These are phyloP conservation scores for Laticauda laticaudata DNA, from an alignment of 2,113 vertebrate species.

Conservation along the genomic window DNA sequence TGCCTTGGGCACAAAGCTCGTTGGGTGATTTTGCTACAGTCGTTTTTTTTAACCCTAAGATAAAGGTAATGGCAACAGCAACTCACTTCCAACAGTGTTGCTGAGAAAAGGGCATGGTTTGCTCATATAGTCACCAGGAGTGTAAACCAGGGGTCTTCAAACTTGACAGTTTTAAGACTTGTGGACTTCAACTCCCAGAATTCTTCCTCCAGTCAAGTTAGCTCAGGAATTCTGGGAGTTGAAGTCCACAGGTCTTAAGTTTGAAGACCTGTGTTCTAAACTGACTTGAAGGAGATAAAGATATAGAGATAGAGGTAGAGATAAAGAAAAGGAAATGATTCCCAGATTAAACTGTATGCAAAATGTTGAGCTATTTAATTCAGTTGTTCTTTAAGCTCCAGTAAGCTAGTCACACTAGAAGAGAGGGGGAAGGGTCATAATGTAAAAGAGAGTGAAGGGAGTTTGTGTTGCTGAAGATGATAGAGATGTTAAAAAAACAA, in stretches of 20 bases:
- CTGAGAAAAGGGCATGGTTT: neutral
- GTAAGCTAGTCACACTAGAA: neutral
- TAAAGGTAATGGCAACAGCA: neutral
- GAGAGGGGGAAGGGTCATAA: neutral
- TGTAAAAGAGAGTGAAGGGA: neutral
- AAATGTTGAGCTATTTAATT: slow-evolving; percentile 50
- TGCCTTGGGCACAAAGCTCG: neutral
- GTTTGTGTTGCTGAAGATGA: neutral
- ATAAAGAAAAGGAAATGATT: neutral
- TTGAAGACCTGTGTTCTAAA: neutral
- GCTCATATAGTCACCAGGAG: neutral
- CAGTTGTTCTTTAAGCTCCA: slow-evolving; percentile 28
- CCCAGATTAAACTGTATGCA: slow-evolving; percentile 43
- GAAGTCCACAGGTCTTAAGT: too few relatives aligned
- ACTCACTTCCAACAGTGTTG: neutral
- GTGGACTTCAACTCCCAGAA: too few relatives aligned
- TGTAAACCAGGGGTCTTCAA: neutral
- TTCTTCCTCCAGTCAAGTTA: too few relatives aligned
- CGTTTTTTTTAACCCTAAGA: neutral
- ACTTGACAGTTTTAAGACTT: too few relatives aligned
- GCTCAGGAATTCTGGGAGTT: too few relatives aligned
- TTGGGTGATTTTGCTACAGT: neutral
- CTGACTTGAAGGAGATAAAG: neutral
- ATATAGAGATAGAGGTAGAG: neutral
- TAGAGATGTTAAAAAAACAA: neutral